Percentiles rank a stretch among this genome's conserved stretches.
These are phyloP conservation scores for Cynopterus sphinx DNA, from an alignment of 2,797 vertebrate species.

Conservation along the genomic window DNA sequence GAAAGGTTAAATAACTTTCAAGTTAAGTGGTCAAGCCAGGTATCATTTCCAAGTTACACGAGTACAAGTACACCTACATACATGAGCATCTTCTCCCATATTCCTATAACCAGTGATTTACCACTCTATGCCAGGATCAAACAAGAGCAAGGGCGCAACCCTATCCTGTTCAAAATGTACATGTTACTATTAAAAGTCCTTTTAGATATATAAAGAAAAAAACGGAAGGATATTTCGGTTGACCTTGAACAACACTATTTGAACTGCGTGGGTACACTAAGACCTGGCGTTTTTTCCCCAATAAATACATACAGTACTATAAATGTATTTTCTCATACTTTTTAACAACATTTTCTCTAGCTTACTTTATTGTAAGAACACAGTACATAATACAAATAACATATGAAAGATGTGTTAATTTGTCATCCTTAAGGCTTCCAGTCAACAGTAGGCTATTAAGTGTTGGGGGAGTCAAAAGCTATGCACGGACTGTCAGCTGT, in stretches of 20 bases:
- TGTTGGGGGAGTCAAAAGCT: background rate
- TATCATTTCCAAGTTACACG: background rate
- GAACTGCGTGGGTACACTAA: background rate
- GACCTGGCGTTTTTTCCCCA: background rate
- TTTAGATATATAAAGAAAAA: background rate
- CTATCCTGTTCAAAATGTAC: background rate
- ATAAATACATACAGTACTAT: background rate
- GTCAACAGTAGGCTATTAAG: background rate
- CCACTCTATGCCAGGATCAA: background rate
- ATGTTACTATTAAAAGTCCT: background rate
- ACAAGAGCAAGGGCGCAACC: background rate
- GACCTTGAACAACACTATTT: background rate
- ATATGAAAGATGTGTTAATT: background rate
- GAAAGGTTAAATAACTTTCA: slow-evolving; percentile 27
- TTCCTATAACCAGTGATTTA: background rate
- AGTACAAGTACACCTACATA: background rate
- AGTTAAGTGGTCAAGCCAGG: background rate
- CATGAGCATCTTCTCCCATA: background rate
- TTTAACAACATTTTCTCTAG: background rate
- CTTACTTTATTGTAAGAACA: background rate
- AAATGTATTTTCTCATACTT: background rate
- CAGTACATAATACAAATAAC: background rate
- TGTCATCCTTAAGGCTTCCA: background rate
- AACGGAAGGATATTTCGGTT: background rate
- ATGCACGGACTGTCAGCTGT: background rate